Evolutionary conservation across 53 echinoderm and acorn worm genomes (phyloP).

Genomic region (Apostichopus leukothele): DNA sequence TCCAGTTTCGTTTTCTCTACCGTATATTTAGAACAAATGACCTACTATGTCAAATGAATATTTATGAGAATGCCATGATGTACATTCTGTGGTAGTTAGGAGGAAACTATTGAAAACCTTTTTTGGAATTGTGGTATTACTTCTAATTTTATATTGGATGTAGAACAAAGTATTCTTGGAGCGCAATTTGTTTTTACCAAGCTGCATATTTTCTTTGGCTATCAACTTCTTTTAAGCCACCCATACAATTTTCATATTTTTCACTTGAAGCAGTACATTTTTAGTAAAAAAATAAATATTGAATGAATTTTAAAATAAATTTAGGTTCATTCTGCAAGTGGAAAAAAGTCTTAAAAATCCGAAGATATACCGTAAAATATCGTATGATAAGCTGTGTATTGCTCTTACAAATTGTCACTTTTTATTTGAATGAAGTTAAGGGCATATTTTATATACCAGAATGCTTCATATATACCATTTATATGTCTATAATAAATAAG

Average conservation of each 20-base stretch:
- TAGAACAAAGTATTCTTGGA: not conserved
- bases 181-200: not conserved
- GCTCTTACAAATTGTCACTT: too few relatives aligned
- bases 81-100: not conserved
- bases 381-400: too few relatives aligned
- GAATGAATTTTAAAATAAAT: not conserved
- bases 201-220: conserved; percentile 1
- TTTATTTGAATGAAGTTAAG: too few relatives aligned
- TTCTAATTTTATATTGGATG: not conserved
- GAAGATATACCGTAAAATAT: too few relatives aligned
- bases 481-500: too few relatives aligned
- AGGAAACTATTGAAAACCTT: not conserved
- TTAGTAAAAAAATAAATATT: not conserved
- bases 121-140: not conserved
- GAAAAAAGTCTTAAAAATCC: not conserved
- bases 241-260: not conserved
- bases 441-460: too few relatives aligned
- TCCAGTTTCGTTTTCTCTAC: not conserved
- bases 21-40: not conserved
- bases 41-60: not conserved
- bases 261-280: not conserved
- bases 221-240: not conserved
- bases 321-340: conserved; percentile 11
- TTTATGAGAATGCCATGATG: not conserved
- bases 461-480: too few relatives aligned